These are phyloP conservation scores for Ornithoptera alexandrae DNA, from an alignment of 2,888 invertebrate species.

Conservation along the genomic window DNA sequence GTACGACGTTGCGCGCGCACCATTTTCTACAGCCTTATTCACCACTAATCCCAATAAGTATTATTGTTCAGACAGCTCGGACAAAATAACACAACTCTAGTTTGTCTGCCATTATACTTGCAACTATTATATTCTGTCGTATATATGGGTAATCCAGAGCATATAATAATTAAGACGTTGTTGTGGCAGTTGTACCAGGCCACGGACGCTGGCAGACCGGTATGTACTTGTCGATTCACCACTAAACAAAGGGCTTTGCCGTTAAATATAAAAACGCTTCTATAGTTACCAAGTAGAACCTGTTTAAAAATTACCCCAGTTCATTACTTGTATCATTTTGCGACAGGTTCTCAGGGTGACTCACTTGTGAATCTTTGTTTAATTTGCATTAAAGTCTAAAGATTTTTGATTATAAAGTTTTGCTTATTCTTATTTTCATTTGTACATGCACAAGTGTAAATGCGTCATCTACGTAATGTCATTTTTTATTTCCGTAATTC, in stretches of 20 bases:
- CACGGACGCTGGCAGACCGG: slow-evolving; percentile 73
- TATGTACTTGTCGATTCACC: slow-evolving; percentile 51
- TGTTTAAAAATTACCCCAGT: not conserved
- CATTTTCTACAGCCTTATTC: too few relatives aligned
- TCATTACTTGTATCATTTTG: not conserved
- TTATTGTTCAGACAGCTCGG: too few relatives aligned
- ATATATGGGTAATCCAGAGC: slow-evolving; percentile 41
- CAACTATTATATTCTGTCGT: too few relatives aligned
- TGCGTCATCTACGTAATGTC: too few relatives aligned
- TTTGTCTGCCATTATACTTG: too few relatives aligned
- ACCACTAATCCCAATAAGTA: too few relatives aligned
- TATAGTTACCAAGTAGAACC: slow-evolving; percentile 5
- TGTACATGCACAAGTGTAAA: too few relatives aligned
- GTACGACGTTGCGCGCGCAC: too few relatives aligned
- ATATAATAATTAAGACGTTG: slow-evolving; percentile 71
- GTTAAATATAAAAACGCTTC: slow-evolving; percentile 13
- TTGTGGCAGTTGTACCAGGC: slow-evolving; percentile 79
- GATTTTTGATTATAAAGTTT: not conserved
- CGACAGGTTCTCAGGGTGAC: slow-evolving; percentile 7
- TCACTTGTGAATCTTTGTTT: not conserved
- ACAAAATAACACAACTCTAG: too few relatives aligned
- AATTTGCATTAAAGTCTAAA: not conserved
- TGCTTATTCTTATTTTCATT: not conserved
- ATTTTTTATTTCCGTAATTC: too few relatives aligned
- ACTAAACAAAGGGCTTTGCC: slow-evolving; percentile 12